phyloP scores from a whole-genome alignment of 1,140 invertebrate genomes.

The Brachionus manjavacas region DNA sequence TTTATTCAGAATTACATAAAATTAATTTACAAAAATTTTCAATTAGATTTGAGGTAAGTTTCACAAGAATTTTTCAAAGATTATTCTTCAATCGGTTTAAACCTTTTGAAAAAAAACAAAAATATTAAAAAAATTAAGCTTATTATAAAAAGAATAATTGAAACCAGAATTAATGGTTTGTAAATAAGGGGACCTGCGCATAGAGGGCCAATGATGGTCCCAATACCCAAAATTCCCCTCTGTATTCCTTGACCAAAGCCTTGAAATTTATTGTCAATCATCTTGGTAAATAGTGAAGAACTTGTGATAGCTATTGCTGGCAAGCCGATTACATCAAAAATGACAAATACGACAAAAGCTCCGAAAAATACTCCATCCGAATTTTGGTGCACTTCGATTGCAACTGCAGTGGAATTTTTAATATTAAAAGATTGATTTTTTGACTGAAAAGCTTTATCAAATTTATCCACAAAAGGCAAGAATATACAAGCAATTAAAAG shows the following conservation, averaged over 20 bases:
- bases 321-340: slow-evolving; percentile 40
- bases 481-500: not conserved
- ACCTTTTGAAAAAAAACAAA: not conserved
- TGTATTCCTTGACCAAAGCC: slow-evolving; percentile 42
- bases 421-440: not conserved
- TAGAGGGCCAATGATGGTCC: slow-evolving; percentile 32
- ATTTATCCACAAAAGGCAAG: slow-evolving; percentile 5
- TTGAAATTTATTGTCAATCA: slow-evolving; percentile 14
- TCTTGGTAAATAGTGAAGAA: slow-evolving; percentile 36
- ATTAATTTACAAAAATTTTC: not conserved
- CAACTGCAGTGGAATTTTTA: not conserved
- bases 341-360: slow-evolving; percentile 23
- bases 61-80: not conserved
- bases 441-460: not conserved
- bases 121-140: not conserved
- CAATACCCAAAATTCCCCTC: slow-evolving; percentile 17
- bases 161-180: not conserved
- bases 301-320: slow-evolving; percentile 28
- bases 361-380: not conserved
- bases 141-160: not conserved
- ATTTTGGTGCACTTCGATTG: not conserved
- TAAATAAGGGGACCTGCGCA: slow-evolving; percentile 1
- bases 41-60: not conserved
- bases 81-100: not conserved
- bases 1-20: not conserved